Evolutionary conservation across 2,113 vertebrate species (phyloP).

Genomic region (Leptosomus discolor): DNA sequence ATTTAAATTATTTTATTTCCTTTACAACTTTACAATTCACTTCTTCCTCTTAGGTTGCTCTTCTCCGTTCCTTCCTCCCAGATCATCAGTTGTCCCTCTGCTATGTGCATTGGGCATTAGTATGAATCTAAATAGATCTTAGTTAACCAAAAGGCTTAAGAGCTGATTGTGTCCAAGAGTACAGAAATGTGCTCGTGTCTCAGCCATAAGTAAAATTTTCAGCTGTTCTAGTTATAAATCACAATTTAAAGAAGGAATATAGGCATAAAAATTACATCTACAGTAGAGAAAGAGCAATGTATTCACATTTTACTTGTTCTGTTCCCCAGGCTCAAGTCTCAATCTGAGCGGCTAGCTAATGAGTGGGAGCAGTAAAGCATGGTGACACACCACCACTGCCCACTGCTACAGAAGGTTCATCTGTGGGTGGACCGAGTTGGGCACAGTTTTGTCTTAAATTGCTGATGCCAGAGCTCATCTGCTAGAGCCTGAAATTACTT

Average conservation of each 20-base stretch:
- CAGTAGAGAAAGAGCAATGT: neutral
- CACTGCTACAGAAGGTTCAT: neutral
- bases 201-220: neutral
- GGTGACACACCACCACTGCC: neutral
- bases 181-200: neutral
- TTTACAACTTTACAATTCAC: neutral
- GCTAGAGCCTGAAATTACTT: slow-evolving; percentile 17
- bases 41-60: neutral
- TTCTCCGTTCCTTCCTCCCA: neutral
- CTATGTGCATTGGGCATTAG: neutral
- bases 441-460: neutral
- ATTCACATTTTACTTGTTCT: neutral
- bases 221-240: neutral
- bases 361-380: neutral
- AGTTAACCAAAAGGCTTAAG: neutral
- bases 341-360: neutral
- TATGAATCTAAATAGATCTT: neutral
- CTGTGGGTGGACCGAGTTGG: neutral
- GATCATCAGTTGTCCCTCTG: neutral
- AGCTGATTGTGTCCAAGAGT: neutral
- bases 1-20: neutral
- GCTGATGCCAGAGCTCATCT: slow-evolving; percentile 14
- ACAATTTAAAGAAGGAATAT: neutral
- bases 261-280: neutral
- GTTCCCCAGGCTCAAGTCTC: neutral